phyloP scores from a whole-genome alignment of 2,888 invertebrate genomes.

The Scaptomyza cyrtandrae region DNA sequence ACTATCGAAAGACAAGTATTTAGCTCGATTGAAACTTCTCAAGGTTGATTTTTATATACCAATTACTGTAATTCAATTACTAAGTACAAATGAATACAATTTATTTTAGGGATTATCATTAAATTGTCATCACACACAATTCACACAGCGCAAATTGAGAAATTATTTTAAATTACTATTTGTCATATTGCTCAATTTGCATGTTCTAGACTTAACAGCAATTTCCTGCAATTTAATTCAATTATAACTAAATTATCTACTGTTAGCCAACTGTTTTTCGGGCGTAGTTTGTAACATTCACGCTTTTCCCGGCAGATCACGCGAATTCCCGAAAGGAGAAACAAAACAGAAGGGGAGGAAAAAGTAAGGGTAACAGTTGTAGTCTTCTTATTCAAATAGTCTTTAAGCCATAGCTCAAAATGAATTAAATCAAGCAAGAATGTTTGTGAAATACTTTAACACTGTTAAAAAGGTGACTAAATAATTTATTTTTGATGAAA shows the following conservation, averaged over 20 bases:
- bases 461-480: too few relatives aligned
- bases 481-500: background rate
- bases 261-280: slow-evolving; percentile 36
- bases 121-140: background rate
- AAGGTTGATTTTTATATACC: background rate
- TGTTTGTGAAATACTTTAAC: background rate
- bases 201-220: slow-evolving; percentile 26
- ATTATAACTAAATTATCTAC: slow-evolving; percentile 33
- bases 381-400: too few relatives aligned
- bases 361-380: too few relatives aligned
- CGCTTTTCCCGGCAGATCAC: slow-evolving; percentile 32
- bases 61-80: background rate
- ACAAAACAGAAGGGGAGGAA: background rate
- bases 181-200: slow-evolving; percentile 23
- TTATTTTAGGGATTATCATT: background rate
- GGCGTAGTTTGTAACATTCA: background rate
- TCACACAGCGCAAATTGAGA: slow-evolving; percentile 1
- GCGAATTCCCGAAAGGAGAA: slow-evolving; percentile 30
- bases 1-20: background rate
- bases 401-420: too few relatives aligned
- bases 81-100: background rate
- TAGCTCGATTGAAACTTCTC: background rate
- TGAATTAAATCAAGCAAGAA: too few relatives aligned
- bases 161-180: slow-evolving; percentile 8
- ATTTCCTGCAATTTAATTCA: slow-evolving; percentile 31